Evolutionary conservation across 2,888 invertebrate species (phyloP).

Genomic region (Tanytarsus gracilentus): DNA sequence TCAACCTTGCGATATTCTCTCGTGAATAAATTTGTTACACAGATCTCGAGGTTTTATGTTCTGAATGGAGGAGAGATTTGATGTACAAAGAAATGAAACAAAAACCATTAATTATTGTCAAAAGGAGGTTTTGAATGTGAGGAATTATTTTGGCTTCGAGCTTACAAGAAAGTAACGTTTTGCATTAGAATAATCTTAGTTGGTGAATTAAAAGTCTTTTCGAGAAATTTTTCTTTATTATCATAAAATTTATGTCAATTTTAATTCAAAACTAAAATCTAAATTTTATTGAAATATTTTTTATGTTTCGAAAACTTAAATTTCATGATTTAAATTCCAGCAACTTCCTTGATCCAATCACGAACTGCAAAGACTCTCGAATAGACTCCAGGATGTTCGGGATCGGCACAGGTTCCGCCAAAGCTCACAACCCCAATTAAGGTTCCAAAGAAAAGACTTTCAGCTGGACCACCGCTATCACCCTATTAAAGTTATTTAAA

Average conservation of each 20-base stretch:
- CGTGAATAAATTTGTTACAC: no score
- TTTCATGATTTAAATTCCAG: not conserved
- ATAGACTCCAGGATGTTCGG: not conserved
- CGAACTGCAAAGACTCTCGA: not conserved
- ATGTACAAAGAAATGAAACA: no score
- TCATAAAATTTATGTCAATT: not conserved
- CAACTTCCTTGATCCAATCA: not conserved
- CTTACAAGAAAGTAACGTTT: not conserved
- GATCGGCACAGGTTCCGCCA: not conserved
- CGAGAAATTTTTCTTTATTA: not conserved
- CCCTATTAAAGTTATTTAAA: not conserved
- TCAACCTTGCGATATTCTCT: no score
- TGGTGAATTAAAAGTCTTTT: not conserved
- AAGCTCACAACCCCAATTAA: not conserved
- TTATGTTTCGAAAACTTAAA: no score
- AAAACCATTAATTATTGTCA: no score
- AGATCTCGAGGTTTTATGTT: not conserved
- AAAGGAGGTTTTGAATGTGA: not conserved
- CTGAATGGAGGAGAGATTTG: no score
- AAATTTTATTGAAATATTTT: no score
- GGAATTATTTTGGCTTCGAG: not conserved
- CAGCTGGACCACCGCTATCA: not conserved
- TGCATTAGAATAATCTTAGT: not conserved
- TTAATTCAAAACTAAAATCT: no score
- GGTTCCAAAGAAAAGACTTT: not conserved